Evolutionary conservation across 2,888 invertebrate genomes (phyloP), one percentile per base, ranked within the genome.

Genomic region (Eilema depressum): DNA sequence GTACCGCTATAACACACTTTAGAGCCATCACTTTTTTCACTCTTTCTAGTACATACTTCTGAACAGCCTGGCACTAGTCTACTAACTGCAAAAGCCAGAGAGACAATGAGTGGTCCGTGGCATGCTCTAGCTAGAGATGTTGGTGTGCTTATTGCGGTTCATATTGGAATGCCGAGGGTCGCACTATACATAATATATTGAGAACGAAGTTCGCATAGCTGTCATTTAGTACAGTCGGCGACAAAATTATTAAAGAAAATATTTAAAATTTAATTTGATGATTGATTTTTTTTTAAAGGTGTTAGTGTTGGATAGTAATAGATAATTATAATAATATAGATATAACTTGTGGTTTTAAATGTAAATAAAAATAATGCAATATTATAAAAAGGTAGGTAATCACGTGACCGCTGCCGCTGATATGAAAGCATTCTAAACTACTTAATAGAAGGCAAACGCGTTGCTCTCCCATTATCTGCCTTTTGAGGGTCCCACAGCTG

Each of bases 1-100:
- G 74, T 63, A 92, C 71, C 17, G 83, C 77, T n/a, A 88, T 62
- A 8, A 86, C 70, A 69, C 83, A 86, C 75, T 88, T 90, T 4
- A 76, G 75, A 66, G 79, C 79, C 93, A 93, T 92, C 60, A 72
- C 79, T 56, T 25, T 20, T 65, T 37, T 66, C 59, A 72, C 79
- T 41, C 4, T 25, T 25, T 57, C 37, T 69, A 63, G 41, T 2
- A 41, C 59, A 68, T 71, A 5, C 23, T 61, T 37, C 1, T 23
- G 53, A 11, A 23, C 11, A 53, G 28, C 25, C 60, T 69, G 68
- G 61, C 61, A 76, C 75, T 79, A 78, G 75, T 76, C 74, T 28
- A 66, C 62, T 61, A 26, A 5, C 20, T 57, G 20, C 68, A 81
- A 71, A 64, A 64, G 83, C 70, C 56, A 71, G 63, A 65, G 71